These are phyloP conservation scores for Stictonetta naevosa DNA, from an alignment of 2,113 vertebrate genomes.

Conservation along the genomic window DNA sequence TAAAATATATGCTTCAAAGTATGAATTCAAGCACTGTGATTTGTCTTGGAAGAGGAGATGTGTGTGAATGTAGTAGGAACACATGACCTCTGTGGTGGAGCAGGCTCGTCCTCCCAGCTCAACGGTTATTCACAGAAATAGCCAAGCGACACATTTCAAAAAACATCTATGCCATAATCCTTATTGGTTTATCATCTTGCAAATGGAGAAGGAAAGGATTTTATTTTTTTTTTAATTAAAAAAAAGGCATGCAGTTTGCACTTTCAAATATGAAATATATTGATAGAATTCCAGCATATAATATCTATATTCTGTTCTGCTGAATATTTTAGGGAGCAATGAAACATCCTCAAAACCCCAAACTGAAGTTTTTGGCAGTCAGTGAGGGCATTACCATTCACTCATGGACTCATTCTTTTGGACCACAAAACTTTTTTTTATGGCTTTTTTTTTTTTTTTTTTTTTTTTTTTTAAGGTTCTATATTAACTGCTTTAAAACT, in stretches of 20 bases:
- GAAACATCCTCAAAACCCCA: not conserved
- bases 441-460: not conserved
- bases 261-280: not conserved
- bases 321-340: not conserved
- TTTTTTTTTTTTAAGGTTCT: not conserved
- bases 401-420: not conserved
- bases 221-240: no score
- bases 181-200: not conserved
- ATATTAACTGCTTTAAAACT: not conserved
- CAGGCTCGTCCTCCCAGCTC: not conserved
- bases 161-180: not conserved
- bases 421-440: fast-evolving
- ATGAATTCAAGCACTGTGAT: not conserved
- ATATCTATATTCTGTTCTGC: fast-evolving
- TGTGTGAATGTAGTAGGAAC: not conserved
- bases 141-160: slow-evolving; percentile 9
- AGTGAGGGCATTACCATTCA: not conserved
- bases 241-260: not conserved
- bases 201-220: not conserved
- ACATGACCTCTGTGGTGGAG: not conserved
- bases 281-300: not conserved
- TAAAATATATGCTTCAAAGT: not conserved
- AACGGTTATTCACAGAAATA: not conserved
- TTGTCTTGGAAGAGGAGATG: slow-evolving; percentile 1
- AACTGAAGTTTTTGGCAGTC: not conserved